Evolutionary conservation across 2,113 vertebrate genomes (phyloP).

Genomic region (Fulica atra): DNA sequence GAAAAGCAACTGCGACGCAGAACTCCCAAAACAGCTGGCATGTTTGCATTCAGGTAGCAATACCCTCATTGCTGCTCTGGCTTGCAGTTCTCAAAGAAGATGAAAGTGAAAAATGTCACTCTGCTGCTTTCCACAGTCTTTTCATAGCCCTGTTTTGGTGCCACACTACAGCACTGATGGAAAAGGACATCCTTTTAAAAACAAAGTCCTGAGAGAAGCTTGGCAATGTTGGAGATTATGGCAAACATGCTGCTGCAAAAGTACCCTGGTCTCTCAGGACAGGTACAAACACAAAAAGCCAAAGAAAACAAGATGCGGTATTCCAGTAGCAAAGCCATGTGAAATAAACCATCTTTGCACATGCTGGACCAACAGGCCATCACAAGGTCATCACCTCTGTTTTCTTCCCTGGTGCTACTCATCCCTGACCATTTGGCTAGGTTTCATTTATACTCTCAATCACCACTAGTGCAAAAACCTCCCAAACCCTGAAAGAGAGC

Average conservation of each 20-base stretch:
- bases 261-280: neutral
- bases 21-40: neutral
- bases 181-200: neutral
- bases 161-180: neutral
- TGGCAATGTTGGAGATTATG: fast-evolving
- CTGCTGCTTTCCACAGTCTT: neutral
- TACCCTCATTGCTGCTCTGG: neutral
- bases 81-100: neutral
- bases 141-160: neutral
- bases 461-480: neutral
- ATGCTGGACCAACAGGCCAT: neutral
- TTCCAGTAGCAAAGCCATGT: neutral
- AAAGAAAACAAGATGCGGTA: neutral
- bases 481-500: neutral
- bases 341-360: neutral
- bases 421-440: neutral
- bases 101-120: neutral
- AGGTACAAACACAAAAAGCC: neutral
- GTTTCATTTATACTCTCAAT: neutral
- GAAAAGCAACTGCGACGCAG: neutral
- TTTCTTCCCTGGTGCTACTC: neutral
- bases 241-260: neutral
- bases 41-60: neutral
- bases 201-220: neutral
- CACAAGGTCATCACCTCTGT: neutral